Evolutionary conservation across 1,140 invertebrate genomes (phyloP).

Genomic region (Branchinecta lindahli): DNA sequence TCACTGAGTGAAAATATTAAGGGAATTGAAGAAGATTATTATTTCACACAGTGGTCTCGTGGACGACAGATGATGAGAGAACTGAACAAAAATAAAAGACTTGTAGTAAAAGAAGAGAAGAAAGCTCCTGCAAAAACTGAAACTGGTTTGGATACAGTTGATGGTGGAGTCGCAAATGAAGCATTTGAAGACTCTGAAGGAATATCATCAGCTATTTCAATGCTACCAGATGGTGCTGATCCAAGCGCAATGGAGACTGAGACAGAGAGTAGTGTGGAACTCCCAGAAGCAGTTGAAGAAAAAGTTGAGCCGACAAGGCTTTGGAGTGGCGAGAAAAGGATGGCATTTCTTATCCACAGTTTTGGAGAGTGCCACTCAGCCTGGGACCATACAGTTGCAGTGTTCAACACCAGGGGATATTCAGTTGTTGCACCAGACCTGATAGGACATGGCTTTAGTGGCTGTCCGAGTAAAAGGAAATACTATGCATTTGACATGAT

Average conservation of each 20-base stretch:
- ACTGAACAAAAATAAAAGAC: background rate
- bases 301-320: background rate
- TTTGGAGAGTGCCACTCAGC: background rate
- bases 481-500: background rate
- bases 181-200: background rate
- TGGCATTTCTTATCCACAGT: background rate
- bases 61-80: background rate
- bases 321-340: background rate
- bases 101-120: background rate
- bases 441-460: conserved; percentile 2
- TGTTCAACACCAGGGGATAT: background rate
- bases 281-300: background rate
- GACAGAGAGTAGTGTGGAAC: too few relatives aligned
- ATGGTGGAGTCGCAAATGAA: background rate
- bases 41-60: background rate
- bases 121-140: background rate
- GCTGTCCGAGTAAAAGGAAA: background rate
- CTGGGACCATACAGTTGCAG: background rate
- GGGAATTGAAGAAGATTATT: background rate
- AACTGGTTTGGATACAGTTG: background rate
- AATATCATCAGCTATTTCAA: too few relatives aligned
- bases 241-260: too few relatives aligned
- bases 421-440: conserved; percentile 6
- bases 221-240: too few relatives aligned
- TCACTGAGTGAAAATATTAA: background rate